These are phyloP conservation scores for Habropoda laboriosa DNA, from an alignment of 1,140 invertebrate genomes.

Conservation along the genomic window DNA sequence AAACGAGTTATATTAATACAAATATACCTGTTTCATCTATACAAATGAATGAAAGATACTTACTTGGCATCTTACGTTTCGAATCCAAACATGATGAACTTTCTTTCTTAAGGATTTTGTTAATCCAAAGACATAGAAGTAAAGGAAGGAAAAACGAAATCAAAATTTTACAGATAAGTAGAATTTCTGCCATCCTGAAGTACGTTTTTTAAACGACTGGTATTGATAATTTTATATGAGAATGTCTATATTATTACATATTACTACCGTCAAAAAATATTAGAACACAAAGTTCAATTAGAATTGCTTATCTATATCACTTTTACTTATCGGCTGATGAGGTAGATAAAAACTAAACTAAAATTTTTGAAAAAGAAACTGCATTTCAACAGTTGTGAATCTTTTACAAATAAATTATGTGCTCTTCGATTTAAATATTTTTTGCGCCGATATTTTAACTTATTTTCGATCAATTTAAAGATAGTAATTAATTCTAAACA, in stretches of 20 bases:
- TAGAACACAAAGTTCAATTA: not conserved
- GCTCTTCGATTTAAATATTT: not conserved
- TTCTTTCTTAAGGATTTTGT: not conserved
- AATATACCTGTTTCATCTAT: not conserved
- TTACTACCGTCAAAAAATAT: not conserved
- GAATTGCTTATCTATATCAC: not conserved
- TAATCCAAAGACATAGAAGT: slow-evolving; percentile 35
- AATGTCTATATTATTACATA: not conserved
- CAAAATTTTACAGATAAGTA: slow-evolving; percentile 17
- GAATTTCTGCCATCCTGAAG: slow-evolving; percentile 23
- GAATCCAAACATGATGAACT: not conserved
- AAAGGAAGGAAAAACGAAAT: slow-evolving; percentile 7
- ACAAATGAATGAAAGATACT: not conserved
- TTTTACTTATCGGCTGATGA: not conserved
- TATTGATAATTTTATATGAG: not conserved
- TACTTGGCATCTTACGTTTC: not conserved
- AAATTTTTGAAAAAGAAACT: too few species aligned
- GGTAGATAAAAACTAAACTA: not conserved
- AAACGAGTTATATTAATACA: not conserved
- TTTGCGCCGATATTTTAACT: not conserved
- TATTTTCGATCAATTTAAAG: not conserved
- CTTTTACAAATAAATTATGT: not conserved
- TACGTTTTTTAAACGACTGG: not conserved
- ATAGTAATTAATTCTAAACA: not conserved
- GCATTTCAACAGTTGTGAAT: not conserved